phyloP scores from a whole-genome alignment of 2,888 invertebrate species.

The Parascotia fuliginaria region DNA sequence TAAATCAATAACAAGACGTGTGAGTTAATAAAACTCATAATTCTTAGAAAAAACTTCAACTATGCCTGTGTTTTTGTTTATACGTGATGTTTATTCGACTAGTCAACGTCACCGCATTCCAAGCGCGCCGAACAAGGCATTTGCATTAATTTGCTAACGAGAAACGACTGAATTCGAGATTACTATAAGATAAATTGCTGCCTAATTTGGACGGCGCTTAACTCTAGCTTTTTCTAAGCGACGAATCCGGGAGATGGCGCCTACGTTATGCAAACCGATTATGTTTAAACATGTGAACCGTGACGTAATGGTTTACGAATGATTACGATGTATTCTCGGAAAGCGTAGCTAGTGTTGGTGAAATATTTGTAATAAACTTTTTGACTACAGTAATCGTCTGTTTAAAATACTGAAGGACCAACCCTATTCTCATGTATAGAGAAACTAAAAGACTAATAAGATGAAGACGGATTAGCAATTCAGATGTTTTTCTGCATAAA shows the following conservation, averaged over 20 bases:
- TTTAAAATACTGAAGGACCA: no score
- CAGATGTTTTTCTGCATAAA: no score
- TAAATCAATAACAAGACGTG: slow-evolving; percentile 3
- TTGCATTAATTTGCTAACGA: slow-evolving; percentile 73
- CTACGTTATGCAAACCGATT: slow-evolving; percentile 41
- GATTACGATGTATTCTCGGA: not conserved
- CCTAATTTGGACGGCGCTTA: slow-evolving; percentile 64
- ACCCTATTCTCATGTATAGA: no score
- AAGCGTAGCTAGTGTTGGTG: not conserved
- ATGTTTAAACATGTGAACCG: slow-evolving; percentile 15
- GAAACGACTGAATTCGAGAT: slow-evolving; percentile 61
- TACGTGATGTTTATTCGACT: slow-evolving; percentile 47
- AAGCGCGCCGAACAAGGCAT: slow-evolving; percentile 49
- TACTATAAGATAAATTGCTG: slow-evolving; percentile 60
- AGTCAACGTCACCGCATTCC: slow-evolving; percentile 62
- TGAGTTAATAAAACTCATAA: slow-evolving; percentile 14
- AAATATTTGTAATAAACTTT: no score
- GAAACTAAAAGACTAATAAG: no score
- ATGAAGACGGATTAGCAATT: no score
- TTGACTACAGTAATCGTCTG: no score
- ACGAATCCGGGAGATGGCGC: slow-evolving; percentile 57
- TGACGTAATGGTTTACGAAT: slow-evolving; percentile 28
- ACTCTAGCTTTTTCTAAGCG: slow-evolving; percentile 56
- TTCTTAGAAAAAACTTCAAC: slow-evolving; percentile 33
- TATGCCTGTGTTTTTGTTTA: slow-evolving; percentile 57